These are phyloP conservation scores for Toxonevra muliebris DNA, from an alignment of 2,888 invertebrate genomes.

Conservation along the genomic window DNA sequence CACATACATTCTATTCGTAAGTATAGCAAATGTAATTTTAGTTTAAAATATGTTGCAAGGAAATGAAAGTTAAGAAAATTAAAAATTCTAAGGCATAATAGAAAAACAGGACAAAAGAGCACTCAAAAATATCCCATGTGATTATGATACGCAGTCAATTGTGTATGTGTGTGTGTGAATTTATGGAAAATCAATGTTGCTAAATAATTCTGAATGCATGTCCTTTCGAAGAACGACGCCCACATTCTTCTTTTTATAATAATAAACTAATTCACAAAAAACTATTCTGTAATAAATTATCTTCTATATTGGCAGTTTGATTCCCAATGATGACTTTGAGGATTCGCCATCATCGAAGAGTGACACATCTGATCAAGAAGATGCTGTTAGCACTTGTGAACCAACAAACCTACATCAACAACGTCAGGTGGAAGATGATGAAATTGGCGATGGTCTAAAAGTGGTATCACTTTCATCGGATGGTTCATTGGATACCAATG, in stretches of 20 bases:
- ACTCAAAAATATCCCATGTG: background rate
- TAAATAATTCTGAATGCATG: slow-evolving; percentile 13
- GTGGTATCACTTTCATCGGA: slow-evolving; percentile 59
- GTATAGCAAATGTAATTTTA: slow-evolving; percentile 57
- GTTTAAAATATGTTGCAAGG: background rate
- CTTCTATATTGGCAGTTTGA: slow-evolving; percentile 70
- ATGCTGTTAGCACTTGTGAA: slow-evolving; percentile 49
- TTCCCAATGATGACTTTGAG: slow-evolving; percentile 83
- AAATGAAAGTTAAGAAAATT: slow-evolving; percentile 7
- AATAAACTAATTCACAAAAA: too few species aligned
- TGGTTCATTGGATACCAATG: slow-evolving; percentile 57
- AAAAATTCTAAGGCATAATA: background rate
- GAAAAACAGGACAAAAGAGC: background rate
- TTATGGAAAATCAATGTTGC: slow-evolving; percentile 36
- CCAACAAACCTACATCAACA: slow-evolving; percentile 46
- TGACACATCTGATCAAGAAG: slow-evolving; percentile 74
- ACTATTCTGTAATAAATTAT: slow-evolving; percentile 20
- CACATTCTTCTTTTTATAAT: too few species aligned
- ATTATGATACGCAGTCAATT: background rate
- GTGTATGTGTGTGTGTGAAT: slow-evolving; percentile 11
- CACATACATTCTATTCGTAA: slow-evolving; percentile 91
- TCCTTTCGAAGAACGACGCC: too few species aligned
- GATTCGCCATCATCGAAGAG: slow-evolving; percentile 82
- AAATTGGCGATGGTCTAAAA: slow-evolving; percentile 64
- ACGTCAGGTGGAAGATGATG: slow-evolving; percentile 65